phyloP scores from a whole-genome alignment of 2,888 invertebrate genomes.

The Ptilodon capucinus region DNA sequence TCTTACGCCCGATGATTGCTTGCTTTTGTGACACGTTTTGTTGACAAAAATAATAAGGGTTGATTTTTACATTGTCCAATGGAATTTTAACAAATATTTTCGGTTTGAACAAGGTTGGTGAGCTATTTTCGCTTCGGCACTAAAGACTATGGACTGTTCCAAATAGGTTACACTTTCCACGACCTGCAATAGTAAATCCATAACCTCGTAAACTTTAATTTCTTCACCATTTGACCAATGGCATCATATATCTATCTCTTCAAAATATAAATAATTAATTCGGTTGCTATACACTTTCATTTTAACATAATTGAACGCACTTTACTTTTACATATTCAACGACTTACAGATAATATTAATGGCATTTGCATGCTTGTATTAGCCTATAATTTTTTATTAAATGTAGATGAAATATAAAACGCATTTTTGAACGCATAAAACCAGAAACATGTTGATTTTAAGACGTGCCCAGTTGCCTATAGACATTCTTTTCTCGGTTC shows the following conservation, averaged over 20 bases:
- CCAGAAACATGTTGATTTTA: background rate
- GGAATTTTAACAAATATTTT: too few species aligned
- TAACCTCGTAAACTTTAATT: too few species aligned
- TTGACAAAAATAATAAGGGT: constrained; percentile 27
- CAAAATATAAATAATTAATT: too few species aligned
- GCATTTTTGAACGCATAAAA: background rate
- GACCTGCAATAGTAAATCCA: too few species aligned
- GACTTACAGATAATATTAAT: background rate
- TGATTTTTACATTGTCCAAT: too few species aligned
- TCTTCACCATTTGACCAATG: too few species aligned
- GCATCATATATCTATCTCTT: too few species aligned
- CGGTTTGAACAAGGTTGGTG: too few species aligned
- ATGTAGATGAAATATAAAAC: too few species aligned
- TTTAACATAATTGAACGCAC: background rate
- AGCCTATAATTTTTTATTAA: background rate
- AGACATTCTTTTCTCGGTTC: constrained; percentile 24
- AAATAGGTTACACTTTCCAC: too few species aligned
- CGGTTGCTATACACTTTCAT: background rate
- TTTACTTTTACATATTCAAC: background rate
- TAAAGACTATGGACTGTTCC: too few species aligned
- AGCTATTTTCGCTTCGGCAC: too few species aligned
- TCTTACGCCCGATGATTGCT: constrained; percentile 28
- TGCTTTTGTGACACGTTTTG: constrained; percentile 28
- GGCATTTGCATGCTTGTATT: background rate
- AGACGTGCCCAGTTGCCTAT: constrained; percentile 16